A percentile compares a stretch with the other conserved stretches of the same genome.
phyloP scores from a whole-genome alignment of 2,888 invertebrate genomes.

The Herminia tarsipennalis region DNA sequence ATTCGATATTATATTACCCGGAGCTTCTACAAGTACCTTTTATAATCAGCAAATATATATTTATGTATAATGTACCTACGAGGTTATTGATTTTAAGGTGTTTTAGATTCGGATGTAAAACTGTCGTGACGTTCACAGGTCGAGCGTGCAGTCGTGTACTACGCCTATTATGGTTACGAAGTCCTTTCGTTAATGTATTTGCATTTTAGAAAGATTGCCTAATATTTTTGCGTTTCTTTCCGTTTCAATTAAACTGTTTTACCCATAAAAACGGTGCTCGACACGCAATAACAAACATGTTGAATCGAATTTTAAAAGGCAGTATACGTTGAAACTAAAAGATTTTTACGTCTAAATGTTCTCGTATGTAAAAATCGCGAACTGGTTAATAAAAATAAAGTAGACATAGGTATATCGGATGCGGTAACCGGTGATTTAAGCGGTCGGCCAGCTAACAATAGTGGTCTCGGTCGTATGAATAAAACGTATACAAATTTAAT shows the following conservation, averaged over 20 bases:
- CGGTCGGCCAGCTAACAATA: slow-evolving; percentile 74
- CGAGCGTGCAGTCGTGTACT: slow-evolving; percentile 44
- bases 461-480: slow-evolving; percentile 77
- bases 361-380: slow-evolving; percentile 18
- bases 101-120: slow-evolving; percentile 31
- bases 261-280: slow-evolving; percentile 6
- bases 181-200: slow-evolving; percentile 39
- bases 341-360: slow-evolving; percentile 22
- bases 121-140: slow-evolving; percentile 40
- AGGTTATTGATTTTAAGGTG: slow-evolving; percentile 24
- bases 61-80: slow-evolving; percentile 16
- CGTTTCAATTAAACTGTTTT: slow-evolving; percentile 34
- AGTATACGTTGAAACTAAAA: slow-evolving; percentile 6
- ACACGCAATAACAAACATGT: slow-evolving; percentile 26
- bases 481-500: slow-evolving; percentile 86
- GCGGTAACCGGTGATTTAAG: slow-evolving; percentile 71
- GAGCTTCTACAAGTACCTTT: slow-evolving; percentile 3
- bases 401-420: slow-evolving; percentile 34
- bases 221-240: slow-evolving; percentile 26
- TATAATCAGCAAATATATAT: slow-evolving; percentile 2
- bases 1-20: slow-evolving; percentile 34
- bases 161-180: slow-evolving; percentile 38
- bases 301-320: slow-evolving; percentile 15
- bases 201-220: slow-evolving; percentile 30
- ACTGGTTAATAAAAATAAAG: slow-evolving; percentile 27